These are phyloP conservation scores for Phyllostomus discolor DNA, from an alignment of 2,113 vertebrate species.

Conservation along the genomic window DNA sequence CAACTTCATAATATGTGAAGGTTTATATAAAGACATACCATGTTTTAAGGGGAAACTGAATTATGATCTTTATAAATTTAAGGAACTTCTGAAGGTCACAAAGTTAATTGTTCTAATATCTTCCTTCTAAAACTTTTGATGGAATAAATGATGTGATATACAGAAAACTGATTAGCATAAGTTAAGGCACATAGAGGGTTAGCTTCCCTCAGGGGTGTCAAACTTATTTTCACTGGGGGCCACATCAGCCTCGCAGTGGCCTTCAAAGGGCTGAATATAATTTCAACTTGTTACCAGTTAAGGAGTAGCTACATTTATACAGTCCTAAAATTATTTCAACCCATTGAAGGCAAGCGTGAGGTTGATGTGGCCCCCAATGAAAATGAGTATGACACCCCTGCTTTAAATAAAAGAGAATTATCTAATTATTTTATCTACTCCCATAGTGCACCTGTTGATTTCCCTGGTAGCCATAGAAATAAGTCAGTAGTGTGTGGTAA, in stretches of 20 bases:
- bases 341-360: too few species aligned
- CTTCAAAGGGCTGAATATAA: too few species aligned
- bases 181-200: background rate
- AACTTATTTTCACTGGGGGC: too few species aligned
- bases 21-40: background rate
- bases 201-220: background rate
- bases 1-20: background rate
- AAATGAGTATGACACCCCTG: too few species aligned
- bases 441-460: background rate
- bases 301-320: too few species aligned
- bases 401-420: constrained; percentile 7
- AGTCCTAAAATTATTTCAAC: too few species aligned
- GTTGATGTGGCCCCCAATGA: too few species aligned
- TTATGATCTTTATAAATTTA: background rate
- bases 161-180: background rate
- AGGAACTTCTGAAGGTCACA: background rate
- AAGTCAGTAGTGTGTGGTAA: background rate
- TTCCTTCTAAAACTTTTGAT: background rate
- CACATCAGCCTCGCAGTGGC: too few species aligned
- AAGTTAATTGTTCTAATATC: background rate
- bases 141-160: background rate
- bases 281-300: too few species aligned
- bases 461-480: background rate
- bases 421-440: background rate
- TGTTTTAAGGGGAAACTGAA: background rate